A percentile compares a stretch with the other conserved stretches of the same genome.
Evolutionary conservation across 2,888 invertebrate species (phyloP).

Genomic region (Rhagonycha lutea): DNA sequence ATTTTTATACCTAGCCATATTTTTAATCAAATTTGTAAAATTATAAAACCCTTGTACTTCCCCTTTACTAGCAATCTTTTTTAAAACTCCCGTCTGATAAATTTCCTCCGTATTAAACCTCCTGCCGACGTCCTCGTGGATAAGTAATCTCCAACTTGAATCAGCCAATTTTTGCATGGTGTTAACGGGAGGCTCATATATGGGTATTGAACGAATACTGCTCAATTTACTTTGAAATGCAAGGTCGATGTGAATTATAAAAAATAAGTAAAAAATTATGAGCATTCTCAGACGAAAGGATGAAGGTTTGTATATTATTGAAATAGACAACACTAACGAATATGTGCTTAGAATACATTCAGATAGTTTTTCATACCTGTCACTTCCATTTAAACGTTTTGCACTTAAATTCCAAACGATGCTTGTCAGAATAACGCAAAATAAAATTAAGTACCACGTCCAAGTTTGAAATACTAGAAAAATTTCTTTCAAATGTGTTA

Average conservation of each 20-base stretch:
- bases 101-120: not conserved
- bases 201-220: not conserved
- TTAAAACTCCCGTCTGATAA: not conserved
- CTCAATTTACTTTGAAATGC: not conserved
- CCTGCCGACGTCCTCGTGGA: not conserved
- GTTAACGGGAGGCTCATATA: not conserved
- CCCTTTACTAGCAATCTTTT: not conserved
- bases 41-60: not conserved
- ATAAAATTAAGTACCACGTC: not conserved
- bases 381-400: not conserved
- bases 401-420: not conserved
- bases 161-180: not conserved
- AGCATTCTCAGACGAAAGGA: not conserved
- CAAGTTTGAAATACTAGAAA: not conserved
- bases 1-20: not conserved
- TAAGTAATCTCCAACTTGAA: not conserved
- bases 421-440: not conserved
- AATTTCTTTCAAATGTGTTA: not conserved
- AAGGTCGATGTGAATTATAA: not conserved
- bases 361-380: not conserved
- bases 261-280: not conserved
- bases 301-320: not conserved
- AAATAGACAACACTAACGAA: not conserved
- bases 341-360: not conserved
- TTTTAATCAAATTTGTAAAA: not conserved